A percentile compares a stretch with the other conserved stretches of the same genome.
These are phyloP conservation scores for Catocala nupta DNA, from an alignment of 2,888 invertebrate species.

Conservation along the genomic window DNA sequence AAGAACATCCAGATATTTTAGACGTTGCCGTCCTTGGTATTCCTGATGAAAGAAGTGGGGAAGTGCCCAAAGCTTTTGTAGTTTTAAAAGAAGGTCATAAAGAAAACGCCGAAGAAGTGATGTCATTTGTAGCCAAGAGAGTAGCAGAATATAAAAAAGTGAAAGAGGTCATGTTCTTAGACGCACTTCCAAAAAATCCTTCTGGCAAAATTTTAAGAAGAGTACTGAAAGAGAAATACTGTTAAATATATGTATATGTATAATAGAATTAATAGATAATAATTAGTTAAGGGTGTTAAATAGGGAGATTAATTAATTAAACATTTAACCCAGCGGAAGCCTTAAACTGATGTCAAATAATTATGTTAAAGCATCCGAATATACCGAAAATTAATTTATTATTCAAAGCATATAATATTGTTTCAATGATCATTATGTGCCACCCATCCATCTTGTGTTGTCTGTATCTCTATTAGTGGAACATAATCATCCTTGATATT, in stretches of 20 bases:
- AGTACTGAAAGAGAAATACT: slow-evolving; percentile 78
- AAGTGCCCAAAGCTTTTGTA: slow-evolving; percentile 92
- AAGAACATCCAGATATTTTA: slow-evolving; percentile 90
- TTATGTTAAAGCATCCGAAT: too few species aligned
- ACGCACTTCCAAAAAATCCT: slow-evolving; percentile 90
- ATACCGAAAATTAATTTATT: too few species aligned
- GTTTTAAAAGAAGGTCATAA: slow-evolving; percentile 83
- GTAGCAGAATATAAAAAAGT: slow-evolving; percentile 92
- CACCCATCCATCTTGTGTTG: too few species aligned
- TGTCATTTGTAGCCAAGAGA: slow-evolving; percentile 88
- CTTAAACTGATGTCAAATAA: too few species aligned
- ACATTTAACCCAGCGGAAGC: too few species aligned
- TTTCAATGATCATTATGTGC: too few species aligned
- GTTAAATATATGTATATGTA: slow-evolving; percentile 24
- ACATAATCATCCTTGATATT: too few species aligned
- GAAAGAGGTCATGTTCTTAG: slow-evolving; percentile 88
- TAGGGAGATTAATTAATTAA: too few species aligned
- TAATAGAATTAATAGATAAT: background rate
- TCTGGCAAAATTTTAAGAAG: slow-evolving; percentile 92
- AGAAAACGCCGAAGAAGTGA: slow-evolving; percentile 85
- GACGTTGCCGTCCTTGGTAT: slow-evolving; percentile 95
- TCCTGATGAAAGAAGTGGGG: slow-evolving; percentile 89
- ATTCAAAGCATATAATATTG: too few species aligned
- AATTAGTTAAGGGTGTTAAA: too few species aligned
- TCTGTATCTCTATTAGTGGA: too few species aligned